phyloP scores from a whole-genome alignment of 2,113 vertebrate species.

The Leucopsar rothschildi region DNA sequence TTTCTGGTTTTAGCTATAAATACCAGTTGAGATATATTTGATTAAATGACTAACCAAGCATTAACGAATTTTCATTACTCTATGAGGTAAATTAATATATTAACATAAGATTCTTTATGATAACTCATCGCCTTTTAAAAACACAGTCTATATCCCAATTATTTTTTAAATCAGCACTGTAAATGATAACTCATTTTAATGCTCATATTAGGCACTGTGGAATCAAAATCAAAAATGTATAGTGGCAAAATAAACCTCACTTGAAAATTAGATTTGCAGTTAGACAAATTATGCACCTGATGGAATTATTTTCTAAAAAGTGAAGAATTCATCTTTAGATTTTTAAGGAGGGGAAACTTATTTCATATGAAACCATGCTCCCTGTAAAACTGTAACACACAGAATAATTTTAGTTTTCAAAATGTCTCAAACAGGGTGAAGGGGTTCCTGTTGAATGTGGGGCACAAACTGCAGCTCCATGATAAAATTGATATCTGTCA shows the following conservation, averaged over 20 bases:
- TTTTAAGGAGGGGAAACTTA: neutral
- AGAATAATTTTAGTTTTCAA: neutral
- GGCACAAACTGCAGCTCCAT: neutral
- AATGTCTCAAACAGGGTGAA: neutral
- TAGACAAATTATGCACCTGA: neutral
- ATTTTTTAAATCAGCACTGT: neutral
- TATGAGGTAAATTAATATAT: neutral
- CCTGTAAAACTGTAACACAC: neutral
- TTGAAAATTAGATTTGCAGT: neutral
- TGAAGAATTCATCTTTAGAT: neutral
- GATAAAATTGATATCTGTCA: neutral
- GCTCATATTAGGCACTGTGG: neutral
- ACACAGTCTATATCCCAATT: neutral
- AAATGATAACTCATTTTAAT: neutral
- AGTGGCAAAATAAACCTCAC: neutral
- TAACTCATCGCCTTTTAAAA: neutral
- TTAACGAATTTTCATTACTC: neutral
- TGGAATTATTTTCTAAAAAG: neutral
- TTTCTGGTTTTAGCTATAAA: neutral
- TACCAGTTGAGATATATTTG: neutral
- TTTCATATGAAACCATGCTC: fast-evolving
- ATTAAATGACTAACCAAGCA: neutral
- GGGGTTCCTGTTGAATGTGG: neutral
- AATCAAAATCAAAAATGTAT: neutral
- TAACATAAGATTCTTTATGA: neutral